A percentile compares a stretch with the other conserved stretches of the same genome.
Conservation (phyloP, 1,140 invertebrate species). For the Cyphomyrmex costatus region DNA sequence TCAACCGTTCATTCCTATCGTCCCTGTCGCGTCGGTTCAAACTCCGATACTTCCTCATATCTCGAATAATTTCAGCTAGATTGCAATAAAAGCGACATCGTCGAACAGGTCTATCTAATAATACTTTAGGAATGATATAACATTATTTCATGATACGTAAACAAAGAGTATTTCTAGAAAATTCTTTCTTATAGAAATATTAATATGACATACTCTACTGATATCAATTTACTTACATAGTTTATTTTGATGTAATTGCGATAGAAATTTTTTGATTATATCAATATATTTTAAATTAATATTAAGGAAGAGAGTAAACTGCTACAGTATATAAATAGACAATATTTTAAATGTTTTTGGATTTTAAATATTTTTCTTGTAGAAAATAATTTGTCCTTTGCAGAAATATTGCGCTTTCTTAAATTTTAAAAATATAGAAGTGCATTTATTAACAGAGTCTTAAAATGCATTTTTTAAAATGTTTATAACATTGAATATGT, state of each 20-base stretch:
- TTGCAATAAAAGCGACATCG: conserved; percentile 41
- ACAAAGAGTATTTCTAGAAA: background rate
- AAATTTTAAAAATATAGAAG: background rate
- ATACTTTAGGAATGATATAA: background rate
- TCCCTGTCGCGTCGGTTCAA: conserved; percentile 40
- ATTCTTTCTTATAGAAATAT: background rate
- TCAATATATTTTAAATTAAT: background rate
- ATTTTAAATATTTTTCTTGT: background rate
- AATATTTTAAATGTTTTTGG: background rate
- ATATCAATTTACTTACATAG: background rate
- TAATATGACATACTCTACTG: background rate
- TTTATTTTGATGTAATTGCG: background rate
- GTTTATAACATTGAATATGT: background rate
- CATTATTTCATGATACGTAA: background rate
- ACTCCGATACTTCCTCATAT: conserved; percentile 53
- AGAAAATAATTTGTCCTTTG: background rate
- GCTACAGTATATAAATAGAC: background rate
- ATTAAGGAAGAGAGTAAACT: background rate
- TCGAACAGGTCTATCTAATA: background rate
- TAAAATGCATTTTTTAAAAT: background rate
- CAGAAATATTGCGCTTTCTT: background rate
- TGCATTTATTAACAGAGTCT: background rate
- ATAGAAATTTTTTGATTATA: background rate
- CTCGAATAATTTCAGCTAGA: conserved; percentile 35
- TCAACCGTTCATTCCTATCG: conserved; percentile 55